A percentile compares a stretch with the other conserved stretches of the same genome.
Evolutionary conservation across 2,113 vertebrate species (phyloP).

Genomic region (Chrysochloris asiatica): DNA sequence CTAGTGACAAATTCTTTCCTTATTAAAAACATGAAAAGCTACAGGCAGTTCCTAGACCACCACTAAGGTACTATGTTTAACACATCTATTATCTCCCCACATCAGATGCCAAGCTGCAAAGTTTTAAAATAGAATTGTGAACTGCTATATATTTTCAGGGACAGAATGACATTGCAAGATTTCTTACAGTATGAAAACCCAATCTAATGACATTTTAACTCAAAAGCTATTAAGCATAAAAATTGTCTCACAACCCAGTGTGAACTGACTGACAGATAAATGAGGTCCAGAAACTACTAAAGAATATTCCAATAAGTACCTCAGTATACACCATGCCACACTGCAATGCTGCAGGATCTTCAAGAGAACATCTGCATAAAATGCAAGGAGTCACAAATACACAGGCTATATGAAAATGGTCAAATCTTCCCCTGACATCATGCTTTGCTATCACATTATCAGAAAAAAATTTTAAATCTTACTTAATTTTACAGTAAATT

Average conservation of each 20-base stretch:
- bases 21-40: not conserved
- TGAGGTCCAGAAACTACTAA: not conserved
- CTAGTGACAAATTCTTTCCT: not conserved
- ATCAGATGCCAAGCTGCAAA: not conserved
- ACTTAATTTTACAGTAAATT: constrained; percentile 21
- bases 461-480: constrained; percentile 20
- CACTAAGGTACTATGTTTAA: not conserved
- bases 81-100: not conserved
- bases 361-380: not conserved
- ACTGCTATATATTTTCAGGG: constrained; percentile 32
- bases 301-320: not conserved
- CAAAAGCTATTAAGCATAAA: not conserved
- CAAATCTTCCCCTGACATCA: not conserved
- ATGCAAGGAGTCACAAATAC: not conserved
- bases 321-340: not conserved
- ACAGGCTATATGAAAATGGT: not conserved
- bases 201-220: not conserved
- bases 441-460: not conserved
- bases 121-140: not conserved
- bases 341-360: not conserved
- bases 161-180: constrained; percentile 23
- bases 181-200: not conserved
- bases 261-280: not conserved
- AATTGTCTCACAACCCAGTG: not conserved
- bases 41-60: not conserved